Evolutionary conservation across 2,113 vertebrate species (phyloP).

Genomic region (Corythoichthys haematopterus): DNA sequence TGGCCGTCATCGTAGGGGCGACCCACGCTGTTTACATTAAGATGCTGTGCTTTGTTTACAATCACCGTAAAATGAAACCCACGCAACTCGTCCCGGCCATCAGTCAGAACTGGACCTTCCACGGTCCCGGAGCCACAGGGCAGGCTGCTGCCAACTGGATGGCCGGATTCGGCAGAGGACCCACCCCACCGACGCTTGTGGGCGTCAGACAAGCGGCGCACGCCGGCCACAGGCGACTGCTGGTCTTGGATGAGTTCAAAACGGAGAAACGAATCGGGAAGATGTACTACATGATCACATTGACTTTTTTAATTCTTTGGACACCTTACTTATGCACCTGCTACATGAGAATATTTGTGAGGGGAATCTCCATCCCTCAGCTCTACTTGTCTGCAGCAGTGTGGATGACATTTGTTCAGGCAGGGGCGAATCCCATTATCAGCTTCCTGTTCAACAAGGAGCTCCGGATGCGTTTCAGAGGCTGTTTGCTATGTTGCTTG

Average conservation of each 20-base stretch:
- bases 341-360: constrained; percentile 87
- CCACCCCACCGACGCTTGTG: constrained; percentile 95
- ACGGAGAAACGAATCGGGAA: constrained; percentile 99
- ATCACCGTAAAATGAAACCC: constrained; percentile 99
- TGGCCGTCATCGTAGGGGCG: constrained; percentile 97
- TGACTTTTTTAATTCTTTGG: constrained; percentile 90
- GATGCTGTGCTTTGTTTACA: constrained; percentile 99
- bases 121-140: constrained; percentile 94
- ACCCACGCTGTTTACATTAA: constrained; percentile 99
- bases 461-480: constrained; percentile 84
- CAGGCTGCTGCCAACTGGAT: constrained; percentile 99
- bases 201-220: constrained; percentile 95
- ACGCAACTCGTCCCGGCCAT: constrained; percentile 99
- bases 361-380: constrained; percentile 80
- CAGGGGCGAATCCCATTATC: constrained; percentile 89
- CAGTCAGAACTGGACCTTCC: constrained; percentile 99
- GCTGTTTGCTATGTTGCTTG: constrained; percentile 85
- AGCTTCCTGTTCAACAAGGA: constrained; percentile 94
- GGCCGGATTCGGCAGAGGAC: constrained; percentile 96
- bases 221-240: constrained; percentile 91
- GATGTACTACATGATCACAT: constrained; percentile 97
- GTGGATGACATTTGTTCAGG: constrained; percentile 95
- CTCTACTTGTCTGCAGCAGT: constrained; percentile 87
- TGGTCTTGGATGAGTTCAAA: constrained; percentile 99
- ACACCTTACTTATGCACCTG: constrained; percentile 90